Percentiles rank a stretch among this genome's conserved stretches.
Evolutionary conservation across 2,797 vertebrate species (phyloP).

Genomic region (Myoxocephalus aenaeus): DNA sequence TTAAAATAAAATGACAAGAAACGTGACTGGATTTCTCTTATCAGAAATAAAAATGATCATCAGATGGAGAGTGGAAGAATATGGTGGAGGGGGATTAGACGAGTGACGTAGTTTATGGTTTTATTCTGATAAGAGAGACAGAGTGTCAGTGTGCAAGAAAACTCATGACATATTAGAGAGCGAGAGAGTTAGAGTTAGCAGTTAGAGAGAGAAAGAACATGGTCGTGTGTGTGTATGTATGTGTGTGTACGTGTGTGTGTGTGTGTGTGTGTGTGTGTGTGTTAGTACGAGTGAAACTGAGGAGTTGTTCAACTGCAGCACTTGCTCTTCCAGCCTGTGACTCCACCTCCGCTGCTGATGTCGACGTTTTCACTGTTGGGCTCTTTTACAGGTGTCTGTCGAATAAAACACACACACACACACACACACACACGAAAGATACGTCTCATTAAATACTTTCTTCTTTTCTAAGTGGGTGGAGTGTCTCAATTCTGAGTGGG

Average conservation of each 20-base stretch:
- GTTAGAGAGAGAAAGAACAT: constrained; percentile 53
- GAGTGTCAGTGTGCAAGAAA: constrained; percentile 81
- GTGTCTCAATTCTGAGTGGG: neutral
- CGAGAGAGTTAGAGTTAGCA: constrained; percentile 76
- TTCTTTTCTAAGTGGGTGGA: neutral
- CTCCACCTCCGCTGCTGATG: constrained; percentile 95
- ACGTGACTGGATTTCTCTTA: constrained; percentile 89
- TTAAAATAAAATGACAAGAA: constrained; percentile 89
- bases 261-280: constrained; percentile 24
- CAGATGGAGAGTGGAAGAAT: constrained; percentile 86
- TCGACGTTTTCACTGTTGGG: constrained; percentile 99
- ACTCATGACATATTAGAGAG: constrained; percentile 79
- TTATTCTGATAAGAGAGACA: constrained; percentile 82
- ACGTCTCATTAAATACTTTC: neutral
- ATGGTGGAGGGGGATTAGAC: constrained; percentile 71
- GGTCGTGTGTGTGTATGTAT: constrained; percentile 41
- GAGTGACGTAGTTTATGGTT: constrained; percentile 76
- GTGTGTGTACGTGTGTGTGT: constrained; percentile 62
- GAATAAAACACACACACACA: constrained; percentile 31
- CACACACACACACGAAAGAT: too few species aligned
- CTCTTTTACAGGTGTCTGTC: constrained; percentile 98
- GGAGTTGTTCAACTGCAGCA: constrained; percentile 92
- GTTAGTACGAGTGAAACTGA: constrained; percentile 67
- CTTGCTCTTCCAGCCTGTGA: constrained; percentile 99
- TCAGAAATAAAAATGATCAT: constrained; percentile 91